Evolutionary conservation across 2,113 vertebrate species (phyloP).

Genomic region (Pristiophorus japonicus): DNA sequence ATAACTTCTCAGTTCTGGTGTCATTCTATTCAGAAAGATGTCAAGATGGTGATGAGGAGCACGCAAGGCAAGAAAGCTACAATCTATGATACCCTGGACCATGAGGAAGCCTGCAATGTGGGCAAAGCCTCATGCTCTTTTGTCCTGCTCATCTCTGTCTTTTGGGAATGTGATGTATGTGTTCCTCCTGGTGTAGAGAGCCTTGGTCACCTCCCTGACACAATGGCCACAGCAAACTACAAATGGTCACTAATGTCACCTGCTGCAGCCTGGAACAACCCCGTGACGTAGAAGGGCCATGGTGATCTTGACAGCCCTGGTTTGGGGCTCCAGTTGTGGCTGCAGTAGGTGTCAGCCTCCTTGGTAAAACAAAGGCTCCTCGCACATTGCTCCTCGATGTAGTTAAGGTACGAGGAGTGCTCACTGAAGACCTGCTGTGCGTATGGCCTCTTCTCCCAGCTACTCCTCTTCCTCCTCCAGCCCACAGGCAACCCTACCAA

Average conservation of each 20-base stretch:
- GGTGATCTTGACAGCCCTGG: not conserved
- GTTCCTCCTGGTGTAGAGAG: not conserved
- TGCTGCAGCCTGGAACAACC: too few relatives aligned
- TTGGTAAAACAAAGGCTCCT: too few relatives aligned
- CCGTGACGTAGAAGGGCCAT: too few relatives aligned
- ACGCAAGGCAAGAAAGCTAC: too few relatives aligned
- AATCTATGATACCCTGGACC: too few relatives aligned
- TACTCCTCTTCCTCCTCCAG: not conserved
- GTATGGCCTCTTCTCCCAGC: not conserved
- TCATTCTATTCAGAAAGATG: not conserved
- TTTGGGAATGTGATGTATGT: not conserved
- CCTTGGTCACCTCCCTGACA: too few relatives aligned
- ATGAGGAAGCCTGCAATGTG: too few relatives aligned
- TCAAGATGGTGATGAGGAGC: too few relatives aligned
- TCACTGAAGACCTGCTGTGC: not conserved
- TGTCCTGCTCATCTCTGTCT: not conserved
- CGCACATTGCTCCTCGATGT: not conserved
- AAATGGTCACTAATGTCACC: too few relatives aligned
- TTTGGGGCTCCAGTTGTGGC: not conserved
- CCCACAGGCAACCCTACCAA: not conserved
- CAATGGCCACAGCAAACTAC: too few relatives aligned
- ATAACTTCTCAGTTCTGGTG: too few relatives aligned
- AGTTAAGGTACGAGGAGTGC: not conserved
- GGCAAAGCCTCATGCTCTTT: not conserved
- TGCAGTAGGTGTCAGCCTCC: not conserved